These are phyloP conservation scores for Glaucopsyche alexis DNA, from an alignment of 2,888 invertebrate species.

Conservation along the genomic window DNA sequence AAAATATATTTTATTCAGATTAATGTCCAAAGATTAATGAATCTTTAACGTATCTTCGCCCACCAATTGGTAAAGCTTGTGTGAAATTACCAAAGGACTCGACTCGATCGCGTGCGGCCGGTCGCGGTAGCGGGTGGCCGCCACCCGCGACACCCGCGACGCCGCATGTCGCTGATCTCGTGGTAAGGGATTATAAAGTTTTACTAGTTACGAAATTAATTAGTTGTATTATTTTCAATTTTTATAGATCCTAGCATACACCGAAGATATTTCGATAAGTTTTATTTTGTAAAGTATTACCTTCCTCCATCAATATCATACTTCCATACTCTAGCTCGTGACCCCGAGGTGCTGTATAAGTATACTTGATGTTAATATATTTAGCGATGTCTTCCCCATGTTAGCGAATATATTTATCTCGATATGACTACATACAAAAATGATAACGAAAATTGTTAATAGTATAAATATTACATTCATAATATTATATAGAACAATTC, in stretches of 20 bases:
- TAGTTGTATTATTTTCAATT: constrained; percentile 80
- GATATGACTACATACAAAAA: constrained; percentile 28
- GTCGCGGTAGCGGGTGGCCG: not conserved
- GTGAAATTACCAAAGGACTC: constrained; percentile 64
- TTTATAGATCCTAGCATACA: constrained; percentile 80
- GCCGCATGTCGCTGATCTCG: constrained; percentile 77
- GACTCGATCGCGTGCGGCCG: constrained; percentile 34
- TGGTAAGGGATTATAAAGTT: constrained; percentile 79
- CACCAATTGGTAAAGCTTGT: constrained; percentile 69
- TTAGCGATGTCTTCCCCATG: constrained; percentile 70
- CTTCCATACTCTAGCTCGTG: constrained; percentile 50
- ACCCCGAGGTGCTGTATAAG: constrained; percentile 48
- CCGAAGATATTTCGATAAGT: constrained; percentile 81
- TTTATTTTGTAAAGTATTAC: constrained; percentile 77
- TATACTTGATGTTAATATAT: constrained; percentile 48
- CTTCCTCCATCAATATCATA: constrained; percentile 79
- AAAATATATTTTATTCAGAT: constrained; percentile 58
- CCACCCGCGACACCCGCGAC: constrained; percentile 55
- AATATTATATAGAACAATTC: constrained; percentile 29
- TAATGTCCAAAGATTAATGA: constrained; percentile 72
- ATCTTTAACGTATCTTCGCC: constrained; percentile 55
- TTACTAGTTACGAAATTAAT: constrained; percentile 79
- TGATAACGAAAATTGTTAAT: constrained; percentile 19
- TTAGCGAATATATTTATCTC: constrained; percentile 36
- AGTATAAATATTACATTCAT: constrained; percentile 26